A percentile compares a stretch with the other conserved stretches of the same genome.
phyloP scores from a whole-genome alignment of 2,797 vertebrate species.

The Nannoperca obscura region DNA sequence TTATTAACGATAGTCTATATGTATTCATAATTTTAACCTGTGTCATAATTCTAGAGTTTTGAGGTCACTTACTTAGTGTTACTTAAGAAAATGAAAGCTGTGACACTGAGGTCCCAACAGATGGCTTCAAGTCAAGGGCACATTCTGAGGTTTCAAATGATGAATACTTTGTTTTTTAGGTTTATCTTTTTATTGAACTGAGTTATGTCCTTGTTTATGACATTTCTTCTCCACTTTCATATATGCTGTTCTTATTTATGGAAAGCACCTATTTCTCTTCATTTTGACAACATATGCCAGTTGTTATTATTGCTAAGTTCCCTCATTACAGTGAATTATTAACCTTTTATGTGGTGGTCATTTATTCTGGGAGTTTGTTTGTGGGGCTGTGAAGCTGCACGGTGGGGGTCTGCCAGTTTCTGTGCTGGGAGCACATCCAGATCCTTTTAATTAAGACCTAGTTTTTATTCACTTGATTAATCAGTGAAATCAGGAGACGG shows the following conservation, averaged over 20 bases:
- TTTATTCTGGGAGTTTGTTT: slow-evolving; percentile 81
- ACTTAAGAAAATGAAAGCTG: slow-evolving; percentile 85
- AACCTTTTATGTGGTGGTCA: slow-evolving; percentile 73
- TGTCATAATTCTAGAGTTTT: slow-evolving; percentile 80
- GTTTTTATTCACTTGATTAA: slow-evolving; percentile 86
- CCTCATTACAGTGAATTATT: slow-evolving; percentile 83
- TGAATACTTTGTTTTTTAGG: slow-evolving; percentile 54
- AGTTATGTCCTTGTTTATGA: slow-evolving; percentile 72
- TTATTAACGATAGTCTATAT: slow-evolving; percentile 74
- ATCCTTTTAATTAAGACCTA: slow-evolving; percentile 86
- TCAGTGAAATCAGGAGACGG: slow-evolving; percentile 84
- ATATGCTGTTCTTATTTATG: slow-evolving; percentile 63
- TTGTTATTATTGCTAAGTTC: slow-evolving; percentile 81
- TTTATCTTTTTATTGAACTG: slow-evolving; percentile 60
- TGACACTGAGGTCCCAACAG: slow-evolving; percentile 73
- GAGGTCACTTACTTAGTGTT: slow-evolving; percentile 78
- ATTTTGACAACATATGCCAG: slow-evolving; percentile 81
- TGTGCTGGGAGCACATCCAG: slow-evolving; percentile 80
- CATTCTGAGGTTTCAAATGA: slow-evolving; percentile 58
- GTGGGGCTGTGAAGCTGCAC: slow-evolving; percentile 62
- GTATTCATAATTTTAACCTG: slow-evolving; percentile 72
- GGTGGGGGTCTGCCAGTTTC: slow-evolving; percentile 79
- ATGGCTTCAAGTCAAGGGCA: slow-evolving; percentile 82
- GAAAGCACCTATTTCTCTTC: slow-evolving; percentile 69
- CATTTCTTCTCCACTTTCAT: slow-evolving; percentile 62